A percentile compares a stretch with the other conserved stretches of the same genome.
Conservation (phyloP, 2,888 invertebrate species). For the Melinaea marsaeus region DNA sequence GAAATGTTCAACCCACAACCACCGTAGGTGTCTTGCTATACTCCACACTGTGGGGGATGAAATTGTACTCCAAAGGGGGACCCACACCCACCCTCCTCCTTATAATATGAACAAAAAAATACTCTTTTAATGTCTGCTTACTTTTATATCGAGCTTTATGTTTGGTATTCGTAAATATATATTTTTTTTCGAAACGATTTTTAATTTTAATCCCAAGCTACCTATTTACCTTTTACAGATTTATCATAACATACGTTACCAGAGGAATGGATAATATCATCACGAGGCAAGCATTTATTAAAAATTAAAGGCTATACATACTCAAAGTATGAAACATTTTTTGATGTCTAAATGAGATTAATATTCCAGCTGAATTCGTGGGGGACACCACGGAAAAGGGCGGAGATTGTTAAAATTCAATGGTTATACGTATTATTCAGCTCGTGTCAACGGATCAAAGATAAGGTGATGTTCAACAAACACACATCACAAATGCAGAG, state of each 20-base stretch:
- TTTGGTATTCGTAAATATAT: constrained; percentile 9
- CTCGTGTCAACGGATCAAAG: constrained; percentile 24
- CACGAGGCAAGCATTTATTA: constrained; percentile 35
- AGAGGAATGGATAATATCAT: constrained; percentile 34
- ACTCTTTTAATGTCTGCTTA: too few relatives aligned
- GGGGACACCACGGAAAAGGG: constrained; percentile 32
- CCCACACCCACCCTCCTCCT: constrained; percentile 22
- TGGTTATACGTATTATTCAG: constrained; percentile 31
- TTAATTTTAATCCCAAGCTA: background rate
- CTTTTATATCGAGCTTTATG: background rate
- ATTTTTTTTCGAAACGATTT: background rate
- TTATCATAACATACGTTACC: constrained; percentile 2
- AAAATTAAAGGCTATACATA: constrained; percentile 36
- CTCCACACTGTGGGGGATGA: constrained; percentile 26
- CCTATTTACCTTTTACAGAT: background rate
- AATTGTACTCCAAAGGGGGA: constrained; percentile 21
- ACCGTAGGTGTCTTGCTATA: constrained; percentile 27
- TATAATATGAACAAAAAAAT: constrained; percentile 2
- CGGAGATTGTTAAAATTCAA: constrained; percentile 29
- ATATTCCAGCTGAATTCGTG: constrained; percentile 32
- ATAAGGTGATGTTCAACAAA: constrained; percentile 35
- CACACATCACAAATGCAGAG: constrained; percentile 33
- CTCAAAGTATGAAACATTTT: constrained; percentile 14
- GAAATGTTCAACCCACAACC: constrained; percentile 51
- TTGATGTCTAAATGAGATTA: background rate